phyloP scores from a whole-genome alignment of 2,113 vertebrate genomes.

The Holacanthus passer region DNA sequence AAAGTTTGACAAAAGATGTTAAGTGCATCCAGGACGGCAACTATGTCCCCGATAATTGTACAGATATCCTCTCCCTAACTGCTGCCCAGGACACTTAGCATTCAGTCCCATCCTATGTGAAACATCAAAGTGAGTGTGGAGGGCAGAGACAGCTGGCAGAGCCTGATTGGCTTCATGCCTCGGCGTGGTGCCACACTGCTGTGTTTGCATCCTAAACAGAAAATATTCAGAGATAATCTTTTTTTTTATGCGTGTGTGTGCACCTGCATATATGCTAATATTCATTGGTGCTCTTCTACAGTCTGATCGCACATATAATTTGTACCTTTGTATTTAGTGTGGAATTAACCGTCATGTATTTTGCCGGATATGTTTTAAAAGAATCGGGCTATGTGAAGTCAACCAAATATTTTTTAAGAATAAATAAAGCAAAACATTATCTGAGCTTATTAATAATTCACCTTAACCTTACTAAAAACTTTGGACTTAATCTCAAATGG shows the following conservation, averaged over 20 bases:
- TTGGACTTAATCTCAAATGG: neutral
- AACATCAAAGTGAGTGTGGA: constrained; percentile 74
- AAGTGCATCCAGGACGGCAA: constrained; percentile 43
- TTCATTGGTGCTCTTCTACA: neutral
- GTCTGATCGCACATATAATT: neutral
- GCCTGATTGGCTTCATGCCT: constrained; percentile 68
- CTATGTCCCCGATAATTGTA: constrained; percentile 43
- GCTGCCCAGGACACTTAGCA: constrained; percentile 66
- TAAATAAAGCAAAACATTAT: neutral
- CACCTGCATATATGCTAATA: neutral
- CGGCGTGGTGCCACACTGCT: constrained; percentile 44
- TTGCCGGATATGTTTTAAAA: neutral
- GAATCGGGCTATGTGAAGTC: neutral
- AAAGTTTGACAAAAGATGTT: constrained; percentile 37
- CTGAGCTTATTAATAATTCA: neutral
- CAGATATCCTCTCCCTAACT: constrained; percentile 53
- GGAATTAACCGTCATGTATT: neutral
- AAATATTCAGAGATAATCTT: constrained; percentile 30
- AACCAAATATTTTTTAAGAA: neutral
- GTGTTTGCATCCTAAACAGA: constrained; percentile 64
- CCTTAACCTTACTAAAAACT: neutral
- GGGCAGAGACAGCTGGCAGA: constrained; percentile 71
- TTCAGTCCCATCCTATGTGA: constrained; percentile 65
- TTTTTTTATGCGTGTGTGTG: neutral
- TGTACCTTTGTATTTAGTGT: neutral